Conservation (phyloP, 2,888 invertebrate genomes). For the Heliconius aoede region DNA sequence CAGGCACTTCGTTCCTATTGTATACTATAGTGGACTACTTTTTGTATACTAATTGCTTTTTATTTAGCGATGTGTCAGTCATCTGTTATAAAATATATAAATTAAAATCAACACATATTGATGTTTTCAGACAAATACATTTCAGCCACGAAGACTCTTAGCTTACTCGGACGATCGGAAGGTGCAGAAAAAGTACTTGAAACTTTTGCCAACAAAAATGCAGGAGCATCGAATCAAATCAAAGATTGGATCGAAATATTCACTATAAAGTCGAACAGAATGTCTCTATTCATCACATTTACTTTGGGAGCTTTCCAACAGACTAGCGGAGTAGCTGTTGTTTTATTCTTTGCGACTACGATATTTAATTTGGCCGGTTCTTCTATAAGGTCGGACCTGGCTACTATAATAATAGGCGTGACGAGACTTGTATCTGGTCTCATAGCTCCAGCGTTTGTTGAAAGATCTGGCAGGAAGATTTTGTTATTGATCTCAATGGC, state of each 20-base stretch:
- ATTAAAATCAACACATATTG: not conserved
- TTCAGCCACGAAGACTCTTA: conserved; percentile 54
- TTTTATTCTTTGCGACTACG: conserved; percentile 57
- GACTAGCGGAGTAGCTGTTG: conserved; percentile 55
- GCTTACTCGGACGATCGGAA: conserved; percentile 53
- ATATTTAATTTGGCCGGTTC: conserved; percentile 59
- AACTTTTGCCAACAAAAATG: conserved; percentile 47
- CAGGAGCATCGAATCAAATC: conserved; percentile 44
- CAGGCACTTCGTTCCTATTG: no score
- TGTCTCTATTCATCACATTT: conserved; percentile 55
- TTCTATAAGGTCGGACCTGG: conserved; percentile 55
- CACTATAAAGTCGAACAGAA: conserved; percentile 56
- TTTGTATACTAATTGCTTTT: no score
- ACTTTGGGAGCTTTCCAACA: conserved; percentile 56
- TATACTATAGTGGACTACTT: no score
- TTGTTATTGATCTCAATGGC: conserved; percentile 56
- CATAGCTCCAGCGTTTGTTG: conserved; percentile 57
- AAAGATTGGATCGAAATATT: conserved; percentile 53
- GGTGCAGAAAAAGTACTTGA: conserved; percentile 54
- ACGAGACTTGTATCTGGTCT: conserved; percentile 54
- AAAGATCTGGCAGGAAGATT: conserved; percentile 57
- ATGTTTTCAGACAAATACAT: conserved; percentile 52
- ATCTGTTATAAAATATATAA: not conserved
- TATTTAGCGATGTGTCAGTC: not conserved
- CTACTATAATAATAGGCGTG: conserved; percentile 57